These are phyloP conservation scores for Hydrotaea diabolus DNA, from an alignment of 2,888 invertebrate genomes.

Conservation along the genomic window DNA sequence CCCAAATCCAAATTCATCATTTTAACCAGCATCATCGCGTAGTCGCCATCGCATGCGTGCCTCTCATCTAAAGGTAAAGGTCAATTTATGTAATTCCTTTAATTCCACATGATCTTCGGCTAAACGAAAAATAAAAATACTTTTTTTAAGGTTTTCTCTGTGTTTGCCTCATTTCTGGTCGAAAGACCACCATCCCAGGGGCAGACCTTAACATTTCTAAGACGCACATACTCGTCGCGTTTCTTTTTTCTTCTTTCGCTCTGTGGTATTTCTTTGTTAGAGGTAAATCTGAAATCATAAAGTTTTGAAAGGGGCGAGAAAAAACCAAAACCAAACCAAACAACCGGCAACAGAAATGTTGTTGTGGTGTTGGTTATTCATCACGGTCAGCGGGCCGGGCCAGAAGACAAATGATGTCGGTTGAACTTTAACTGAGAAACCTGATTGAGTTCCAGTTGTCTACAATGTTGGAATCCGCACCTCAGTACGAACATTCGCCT, in stretches of 20 bases:
- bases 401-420: conserved; percentile 24
- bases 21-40: neutral
- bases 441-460: conserved; percentile 31
- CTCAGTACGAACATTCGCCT: neutral
- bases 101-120: conserved; percentile 16
- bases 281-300: conserved; percentile 8
- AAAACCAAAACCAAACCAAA: neutral
- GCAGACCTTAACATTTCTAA: conserved; percentile 19
- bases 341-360: neutral
- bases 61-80: conserved; percentile 12
- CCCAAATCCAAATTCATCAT: conserved; percentile 8
- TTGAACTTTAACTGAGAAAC: conserved; percentile 33
- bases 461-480: conserved; percentile 22
- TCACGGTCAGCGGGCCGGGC: neutral
- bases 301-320: neutral
- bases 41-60: neutral
- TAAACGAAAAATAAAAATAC: neutral
- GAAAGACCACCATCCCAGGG: neutral
- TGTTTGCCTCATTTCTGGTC: neutral
- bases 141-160: neutral
- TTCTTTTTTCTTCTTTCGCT: too few relatives aligned
- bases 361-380: neutral
- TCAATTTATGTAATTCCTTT: conserved; percentile 27
- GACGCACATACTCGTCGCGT: neutral
- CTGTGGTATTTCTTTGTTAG: neutral